Percentiles rank a stretch among this genome's conserved stretches.
Evolutionary conservation across 2,888 invertebrate species (phyloP).

Genomic region (Petrolisthes cinctipes): DNA sequence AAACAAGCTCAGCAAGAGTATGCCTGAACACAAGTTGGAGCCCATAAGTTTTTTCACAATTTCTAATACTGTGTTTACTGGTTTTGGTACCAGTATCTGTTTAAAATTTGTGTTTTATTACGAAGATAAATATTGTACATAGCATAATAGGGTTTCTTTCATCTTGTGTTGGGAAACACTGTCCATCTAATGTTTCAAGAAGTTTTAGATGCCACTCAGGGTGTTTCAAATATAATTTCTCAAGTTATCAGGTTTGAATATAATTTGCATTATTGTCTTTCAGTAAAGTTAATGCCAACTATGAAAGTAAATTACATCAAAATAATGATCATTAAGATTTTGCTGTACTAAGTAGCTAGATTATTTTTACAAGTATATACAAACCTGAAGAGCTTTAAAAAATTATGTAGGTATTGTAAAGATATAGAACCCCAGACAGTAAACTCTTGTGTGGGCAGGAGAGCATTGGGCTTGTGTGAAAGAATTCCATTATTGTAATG

Average conservation of each 20-base stretch:
- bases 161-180: background rate
- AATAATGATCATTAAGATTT: background rate
- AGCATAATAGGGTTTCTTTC: background rate
- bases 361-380: background rate
- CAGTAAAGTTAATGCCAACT: background rate
- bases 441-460: slow-evolving; percentile 20
- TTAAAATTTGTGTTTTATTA: background rate
- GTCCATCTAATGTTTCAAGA: background rate
- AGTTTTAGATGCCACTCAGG: background rate
- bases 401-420: background rate
- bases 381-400: slow-evolving; percentile 1
- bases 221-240: background rate
- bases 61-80: slow-evolving; percentile 2
- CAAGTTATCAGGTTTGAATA: background rate
- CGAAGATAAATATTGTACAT: background rate
- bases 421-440: background rate
- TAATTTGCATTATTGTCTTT: background rate
- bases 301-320: background rate
- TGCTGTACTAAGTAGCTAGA: background rate
- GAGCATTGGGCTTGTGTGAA: slow-evolving; percentile 27
- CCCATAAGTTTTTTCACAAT: background rate
- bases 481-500: slow-evolving; percentile 34
- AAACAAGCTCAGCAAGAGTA: slow-evolving; percentile 19
- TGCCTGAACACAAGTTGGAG: slow-evolving; percentile 24
- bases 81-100: background rate